Percentiles rank a stretch among this genome's conserved stretches.
Evolutionary conservation across 2,113 vertebrate genomes (phyloP).

Genomic region (Chionodraco myersi): DNA sequence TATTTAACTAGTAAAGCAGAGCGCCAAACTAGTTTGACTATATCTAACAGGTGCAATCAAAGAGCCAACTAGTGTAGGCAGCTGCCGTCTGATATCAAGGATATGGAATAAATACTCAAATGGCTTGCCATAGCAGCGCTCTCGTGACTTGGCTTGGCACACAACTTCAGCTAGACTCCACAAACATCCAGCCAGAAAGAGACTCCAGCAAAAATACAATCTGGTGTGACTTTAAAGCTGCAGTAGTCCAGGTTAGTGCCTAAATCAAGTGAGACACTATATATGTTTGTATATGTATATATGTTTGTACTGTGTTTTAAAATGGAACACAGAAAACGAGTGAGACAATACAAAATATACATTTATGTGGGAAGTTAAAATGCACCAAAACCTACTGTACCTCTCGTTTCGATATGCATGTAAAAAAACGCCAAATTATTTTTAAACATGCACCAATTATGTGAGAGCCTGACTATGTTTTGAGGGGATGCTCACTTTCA

Average conservation of each 20-base stretch:
- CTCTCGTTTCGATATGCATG: background rate
- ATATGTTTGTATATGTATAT: background rate
- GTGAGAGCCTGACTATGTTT: background rate
- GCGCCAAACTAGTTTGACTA: no score
- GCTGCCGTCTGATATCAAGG: no score
- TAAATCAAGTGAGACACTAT: background rate
- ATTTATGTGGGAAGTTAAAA: background rate
- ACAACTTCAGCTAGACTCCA: constrained; percentile 8
- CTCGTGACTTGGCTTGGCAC: constrained; percentile 37
- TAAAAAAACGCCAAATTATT: background rate
- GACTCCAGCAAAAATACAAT: background rate
- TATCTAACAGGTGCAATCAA: no score
- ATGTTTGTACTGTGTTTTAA: background rate
- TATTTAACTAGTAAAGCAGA: no score
- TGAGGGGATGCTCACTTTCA: background rate
- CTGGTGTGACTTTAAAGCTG: constrained; percentile 11
- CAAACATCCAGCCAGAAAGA: constrained; percentile 2
- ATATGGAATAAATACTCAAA: no score
- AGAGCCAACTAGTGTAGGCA: no score
- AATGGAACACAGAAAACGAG: background rate
- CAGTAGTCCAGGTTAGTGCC: background rate
- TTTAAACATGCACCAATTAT: background rate
- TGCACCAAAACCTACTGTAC: background rate
- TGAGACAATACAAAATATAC: background rate
- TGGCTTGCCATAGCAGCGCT: background rate